phyloP scores from a whole-genome alignment of 2,888 invertebrate species.

The Amiota communis region DNA sequence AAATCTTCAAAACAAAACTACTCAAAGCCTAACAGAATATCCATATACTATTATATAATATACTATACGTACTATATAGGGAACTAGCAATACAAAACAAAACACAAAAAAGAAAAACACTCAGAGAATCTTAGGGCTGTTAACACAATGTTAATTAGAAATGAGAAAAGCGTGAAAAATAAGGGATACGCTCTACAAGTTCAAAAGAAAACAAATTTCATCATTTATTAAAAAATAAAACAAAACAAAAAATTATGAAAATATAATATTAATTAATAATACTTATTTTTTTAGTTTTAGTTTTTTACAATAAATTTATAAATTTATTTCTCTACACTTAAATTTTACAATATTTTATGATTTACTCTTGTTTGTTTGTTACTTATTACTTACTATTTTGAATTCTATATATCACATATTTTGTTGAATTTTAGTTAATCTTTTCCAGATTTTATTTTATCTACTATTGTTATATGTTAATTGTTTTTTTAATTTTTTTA shows the following conservation, averaged over 20 bases:
- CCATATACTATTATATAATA: too few species aligned
- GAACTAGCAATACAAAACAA: not conserved
- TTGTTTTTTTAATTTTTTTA: not conserved
- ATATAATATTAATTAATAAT: not conserved
- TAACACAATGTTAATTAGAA: slow-evolving; percentile 56
- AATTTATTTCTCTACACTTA: slow-evolving; percentile 4
- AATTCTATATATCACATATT: too few species aligned
- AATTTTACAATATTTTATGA: slow-evolving; percentile 7
- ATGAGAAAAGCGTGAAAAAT: slow-evolving; percentile 42
- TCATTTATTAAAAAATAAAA: not conserved
- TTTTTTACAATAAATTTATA: not conserved
- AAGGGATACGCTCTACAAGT: not conserved
- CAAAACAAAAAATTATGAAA: not conserved
- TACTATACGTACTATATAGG: too few species aligned
- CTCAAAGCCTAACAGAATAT: too few species aligned
- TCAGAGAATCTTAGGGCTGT: slow-evolving; percentile 63
- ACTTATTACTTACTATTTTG: too few species aligned
- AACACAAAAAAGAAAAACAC: slow-evolving; percentile 45
- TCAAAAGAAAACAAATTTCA: not conserved
- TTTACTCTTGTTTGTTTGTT: slow-evolving; percentile 4
- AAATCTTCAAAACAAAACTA: too few species aligned
- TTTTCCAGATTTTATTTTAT: not conserved
- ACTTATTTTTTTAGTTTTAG: too few species aligned
- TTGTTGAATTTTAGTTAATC: too few species aligned
- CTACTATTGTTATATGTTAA: not conserved